These are phyloP conservation scores for Dendroctonus valens DNA, from an alignment of 1,140 invertebrate species.

Conservation along the genomic window DNA sequence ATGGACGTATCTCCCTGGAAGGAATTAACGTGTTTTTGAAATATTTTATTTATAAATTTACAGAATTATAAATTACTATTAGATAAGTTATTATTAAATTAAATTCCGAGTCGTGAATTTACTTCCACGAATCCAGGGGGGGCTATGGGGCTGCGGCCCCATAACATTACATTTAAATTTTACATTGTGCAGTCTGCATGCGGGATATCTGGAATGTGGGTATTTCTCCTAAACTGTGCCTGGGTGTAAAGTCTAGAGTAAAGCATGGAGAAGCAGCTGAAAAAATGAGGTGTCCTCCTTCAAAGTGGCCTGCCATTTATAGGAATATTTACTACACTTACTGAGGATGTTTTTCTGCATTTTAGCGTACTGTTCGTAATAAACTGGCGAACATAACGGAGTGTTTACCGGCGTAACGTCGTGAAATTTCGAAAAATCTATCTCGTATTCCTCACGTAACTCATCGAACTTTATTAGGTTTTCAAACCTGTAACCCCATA, in stretches of 20 bases:
- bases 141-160: too few relatives aligned
- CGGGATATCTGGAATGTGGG: background rate
- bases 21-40: too few relatives aligned
- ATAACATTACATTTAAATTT: constrained; percentile 3
- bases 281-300: background rate
- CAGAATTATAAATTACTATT: too few relatives aligned
- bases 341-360: background rate
- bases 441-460: constrained; percentile 28
- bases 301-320: background rate
- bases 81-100: too few relatives aligned
- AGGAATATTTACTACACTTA: background rate
- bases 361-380: constrained; percentile 15
- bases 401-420: constrained; percentile 21
- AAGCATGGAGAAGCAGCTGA: constrained; percentile 5
- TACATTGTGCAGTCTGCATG: background rate
- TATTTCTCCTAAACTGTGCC: constrained; percentile 30
- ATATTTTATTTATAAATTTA: too few relatives aligned
- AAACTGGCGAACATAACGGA: constrained; percentile 31
- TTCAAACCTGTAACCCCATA: constrained; percentile 93
- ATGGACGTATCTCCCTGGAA: too few relatives aligned
- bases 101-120: too few relatives aligned
- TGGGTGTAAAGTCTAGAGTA: constrained; percentile 25
- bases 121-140: too few relatives aligned
- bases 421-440: constrained; percentile 40
- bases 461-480: constrained; percentile 75